Percentiles rank a stretch among this genome's conserved stretches.
phyloP scores from a whole-genome alignment of 1,140 invertebrate genomes.

The Gryon sp. region DNA sequence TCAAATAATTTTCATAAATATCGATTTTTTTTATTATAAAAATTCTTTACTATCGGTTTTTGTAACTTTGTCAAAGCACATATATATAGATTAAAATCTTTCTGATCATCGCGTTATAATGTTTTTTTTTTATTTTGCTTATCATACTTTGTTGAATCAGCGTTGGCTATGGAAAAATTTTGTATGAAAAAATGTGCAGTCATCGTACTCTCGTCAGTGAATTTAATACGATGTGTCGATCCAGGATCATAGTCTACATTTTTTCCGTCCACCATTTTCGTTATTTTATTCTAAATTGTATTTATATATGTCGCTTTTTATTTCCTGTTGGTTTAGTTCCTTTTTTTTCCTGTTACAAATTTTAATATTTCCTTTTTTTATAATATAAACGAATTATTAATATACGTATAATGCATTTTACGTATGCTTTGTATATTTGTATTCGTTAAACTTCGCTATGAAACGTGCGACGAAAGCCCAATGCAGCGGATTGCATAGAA shows the following conservation, averaged over 20 bases:
- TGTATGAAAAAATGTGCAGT: slow-evolving; percentile 59
- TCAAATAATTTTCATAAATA: too few species aligned
- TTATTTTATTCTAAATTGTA: background rate
- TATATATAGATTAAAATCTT: too few species aligned
- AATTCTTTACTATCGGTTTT: too few species aligned
- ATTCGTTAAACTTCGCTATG: slow-evolving; percentile 29
- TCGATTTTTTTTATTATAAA: too few species aligned
- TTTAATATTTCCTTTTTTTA: background rate
- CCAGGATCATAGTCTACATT: slow-evolving; percentile 60
- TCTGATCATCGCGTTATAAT: slow-evolving; percentile 17
- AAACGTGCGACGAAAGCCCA: slow-evolving; percentile 55
- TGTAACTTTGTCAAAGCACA: too few species aligned
- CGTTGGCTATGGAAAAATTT: slow-evolving; percentile 45
- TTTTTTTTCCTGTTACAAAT: slow-evolving; percentile 8
- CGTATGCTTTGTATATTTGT: slow-evolving; percentile 33
- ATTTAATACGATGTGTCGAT: slow-evolving; percentile 58
- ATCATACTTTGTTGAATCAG: slow-evolving; percentile 50
- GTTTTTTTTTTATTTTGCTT: slow-evolving; percentile 27
- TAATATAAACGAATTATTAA: slow-evolving; percentile 40
- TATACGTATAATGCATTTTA: slow-evolving; percentile 28
- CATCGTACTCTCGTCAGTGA: slow-evolving; percentile 54
- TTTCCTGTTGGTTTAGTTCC: slow-evolving; percentile 16
- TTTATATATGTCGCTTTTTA: background rate
- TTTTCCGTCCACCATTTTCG: slow-evolving; percentile 53
- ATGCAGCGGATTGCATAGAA: slow-evolving; percentile 46